Percentiles rank a stretch among this genome's conserved stretches.
Evolutionary conservation across 1,140 invertebrate species (phyloP).

Genomic region (Pogonomyrmex barbatus): DNA sequence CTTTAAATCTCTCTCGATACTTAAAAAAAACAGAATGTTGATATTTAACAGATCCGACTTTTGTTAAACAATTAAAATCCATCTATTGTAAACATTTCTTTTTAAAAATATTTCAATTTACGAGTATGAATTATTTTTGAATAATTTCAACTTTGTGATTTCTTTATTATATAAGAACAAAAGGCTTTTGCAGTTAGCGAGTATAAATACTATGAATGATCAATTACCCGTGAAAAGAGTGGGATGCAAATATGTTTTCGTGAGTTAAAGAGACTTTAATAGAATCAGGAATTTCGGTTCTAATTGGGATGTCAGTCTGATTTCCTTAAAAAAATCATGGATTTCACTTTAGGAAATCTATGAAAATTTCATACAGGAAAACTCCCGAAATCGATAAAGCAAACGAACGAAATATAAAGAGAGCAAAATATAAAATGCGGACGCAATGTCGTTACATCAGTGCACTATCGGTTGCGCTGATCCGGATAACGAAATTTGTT

Average conservation of each 20-base stretch:
- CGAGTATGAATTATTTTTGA: not conserved
- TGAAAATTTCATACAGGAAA: too few species aligned
- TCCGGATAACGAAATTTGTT: conserved; percentile 72
- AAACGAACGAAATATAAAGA: conserved; percentile 43
- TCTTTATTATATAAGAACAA: not conserved
- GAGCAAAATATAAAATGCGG: conserved; percentile 23
- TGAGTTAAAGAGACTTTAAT: not conserved
- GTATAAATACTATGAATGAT: not conserved
- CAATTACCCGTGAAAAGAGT: conserved; percentile 2
- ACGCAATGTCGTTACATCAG: conserved; percentile 60
- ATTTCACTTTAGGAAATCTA: too few species aligned
- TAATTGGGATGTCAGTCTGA: too few species aligned
- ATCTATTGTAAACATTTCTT: not conserved
- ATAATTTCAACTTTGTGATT: not conserved
- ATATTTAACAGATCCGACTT: not conserved
- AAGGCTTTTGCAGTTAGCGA: not conserved
- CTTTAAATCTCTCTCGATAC: not conserved
- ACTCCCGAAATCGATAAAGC: not conserved
- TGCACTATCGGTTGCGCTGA: not conserved
- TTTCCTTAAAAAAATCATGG: too few species aligned
- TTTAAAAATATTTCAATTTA: not conserved
- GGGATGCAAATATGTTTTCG: not conserved
- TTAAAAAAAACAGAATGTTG: not conserved
- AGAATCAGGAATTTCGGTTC: too few species aligned
- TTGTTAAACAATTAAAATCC: not conserved